A percentile compares a stretch with the other conserved stretches of the same genome.
Evolutionary conservation across 2,113 vertebrate genomes (phyloP).

Genomic region (Himantopus leucocephalus): DNA sequence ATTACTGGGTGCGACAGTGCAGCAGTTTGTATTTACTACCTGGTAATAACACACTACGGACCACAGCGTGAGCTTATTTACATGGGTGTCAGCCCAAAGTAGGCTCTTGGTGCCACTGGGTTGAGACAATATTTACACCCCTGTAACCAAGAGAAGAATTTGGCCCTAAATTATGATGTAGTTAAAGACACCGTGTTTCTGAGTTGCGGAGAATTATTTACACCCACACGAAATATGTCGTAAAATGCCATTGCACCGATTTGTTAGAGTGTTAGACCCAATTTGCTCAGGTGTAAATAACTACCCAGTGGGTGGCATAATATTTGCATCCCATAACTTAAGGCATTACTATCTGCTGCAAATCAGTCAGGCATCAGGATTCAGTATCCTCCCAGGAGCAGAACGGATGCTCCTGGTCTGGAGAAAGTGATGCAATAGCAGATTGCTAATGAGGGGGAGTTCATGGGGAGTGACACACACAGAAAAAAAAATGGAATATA

Average conservation of each 20-base stretch:
- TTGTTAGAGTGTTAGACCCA: constrained; percentile 34
- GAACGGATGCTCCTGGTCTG: not conserved
- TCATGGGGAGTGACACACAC: not conserved
- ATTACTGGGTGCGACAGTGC: not conserved
- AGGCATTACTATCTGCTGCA: not conserved
- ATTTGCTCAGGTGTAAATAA: constrained; percentile 65
- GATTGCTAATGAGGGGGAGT: constrained; percentile 24
- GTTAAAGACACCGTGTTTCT: not conserved
- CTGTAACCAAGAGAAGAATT: not conserved
- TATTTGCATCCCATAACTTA: constrained; percentile 40
- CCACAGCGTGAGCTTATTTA: not conserved
- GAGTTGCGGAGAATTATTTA: not conserved
- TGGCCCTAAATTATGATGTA: not conserved
- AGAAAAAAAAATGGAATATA: not conserved
- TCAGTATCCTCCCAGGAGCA: not conserved
- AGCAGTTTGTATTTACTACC: not conserved
- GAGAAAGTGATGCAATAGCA: not conserved
- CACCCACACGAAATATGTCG: not conserved
- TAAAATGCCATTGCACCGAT: constrained; percentile 27
- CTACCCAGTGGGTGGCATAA: constrained; percentile 23
- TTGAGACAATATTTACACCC: not conserved
- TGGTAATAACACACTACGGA: not conserved
- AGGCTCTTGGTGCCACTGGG: not conserved
- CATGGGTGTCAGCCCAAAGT: not conserved
- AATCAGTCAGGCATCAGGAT: constrained; percentile 14